A percentile compares a stretch with the other conserved stretches of the same genome.
These are phyloP conservation scores for Alosa alosa DNA, from an alignment of 2,113 vertebrate species.

Conservation along the genomic window DNA sequence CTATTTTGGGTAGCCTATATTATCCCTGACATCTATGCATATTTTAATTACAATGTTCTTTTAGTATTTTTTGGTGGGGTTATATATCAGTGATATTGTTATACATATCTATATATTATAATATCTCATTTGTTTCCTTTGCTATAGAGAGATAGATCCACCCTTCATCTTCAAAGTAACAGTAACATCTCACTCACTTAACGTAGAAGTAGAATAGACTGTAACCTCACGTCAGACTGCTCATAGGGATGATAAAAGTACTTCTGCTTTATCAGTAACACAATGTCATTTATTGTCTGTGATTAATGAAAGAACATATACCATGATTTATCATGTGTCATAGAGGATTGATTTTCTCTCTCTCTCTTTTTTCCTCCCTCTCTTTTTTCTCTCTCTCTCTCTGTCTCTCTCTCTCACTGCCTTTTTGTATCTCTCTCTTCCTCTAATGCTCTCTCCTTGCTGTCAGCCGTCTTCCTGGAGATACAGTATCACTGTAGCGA, in stretches of 20 bases:
- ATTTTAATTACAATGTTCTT: background rate
- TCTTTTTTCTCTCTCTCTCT: background rate
- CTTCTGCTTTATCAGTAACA: background rate
- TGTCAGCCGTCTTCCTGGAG: background rate
- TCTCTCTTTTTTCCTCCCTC: background rate
- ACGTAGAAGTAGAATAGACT: background rate
- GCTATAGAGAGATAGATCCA: background rate
- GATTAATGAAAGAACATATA: constrained; percentile 23
- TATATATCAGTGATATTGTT: background rate
- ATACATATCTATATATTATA: background rate
- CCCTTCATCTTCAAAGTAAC: background rate
- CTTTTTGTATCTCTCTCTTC: background rate
- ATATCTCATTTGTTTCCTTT: background rate
- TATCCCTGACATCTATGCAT: background rate
- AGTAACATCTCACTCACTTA: background rate
- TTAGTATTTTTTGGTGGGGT: background rate
- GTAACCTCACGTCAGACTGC: background rate
- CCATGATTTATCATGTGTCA: constrained; percentile 32
- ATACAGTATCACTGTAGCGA: background rate
- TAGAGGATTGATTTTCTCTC: background rate
- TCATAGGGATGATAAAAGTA: background rate
- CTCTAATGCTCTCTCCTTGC: background rate
- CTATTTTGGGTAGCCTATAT: background rate
- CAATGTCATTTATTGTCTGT: constrained; percentile 9
- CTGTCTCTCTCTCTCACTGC: background rate